Percentiles rank a stretch among this genome's conserved stretches.
phyloP scores from a whole-genome alignment of 2,113 vertebrate genomes.

The Mionectes macconnelli region DNA sequence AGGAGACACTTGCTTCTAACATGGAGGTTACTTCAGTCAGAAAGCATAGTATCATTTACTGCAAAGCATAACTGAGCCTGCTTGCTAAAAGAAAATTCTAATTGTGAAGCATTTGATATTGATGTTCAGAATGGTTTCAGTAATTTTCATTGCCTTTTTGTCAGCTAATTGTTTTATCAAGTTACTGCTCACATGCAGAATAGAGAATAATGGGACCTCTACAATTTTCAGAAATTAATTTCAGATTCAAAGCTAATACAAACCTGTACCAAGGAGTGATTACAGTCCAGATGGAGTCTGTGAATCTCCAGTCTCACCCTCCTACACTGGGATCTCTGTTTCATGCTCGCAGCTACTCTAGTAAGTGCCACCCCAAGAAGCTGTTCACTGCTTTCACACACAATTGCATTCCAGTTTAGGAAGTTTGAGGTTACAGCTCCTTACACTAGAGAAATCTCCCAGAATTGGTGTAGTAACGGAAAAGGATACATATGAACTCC shows the following conservation, averaged over 20 bases:
- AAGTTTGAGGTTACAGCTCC: background rate
- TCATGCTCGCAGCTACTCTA: background rate
- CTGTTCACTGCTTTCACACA: background rate
- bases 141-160: background rate
- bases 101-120: background rate
- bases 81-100: background rate
- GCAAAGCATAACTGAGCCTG: background rate
- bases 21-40: background rate
- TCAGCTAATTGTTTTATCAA: background rate
- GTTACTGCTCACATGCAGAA: background rate
- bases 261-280: background rate
- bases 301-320: background rate
- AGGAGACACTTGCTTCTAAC: background rate
- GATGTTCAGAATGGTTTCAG: background rate
- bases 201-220: background rate
- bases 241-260: background rate
- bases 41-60: background rate
- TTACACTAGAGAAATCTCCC: background rate
- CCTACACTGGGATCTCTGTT: background rate
- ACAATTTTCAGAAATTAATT: background rate
- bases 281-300: background rate
- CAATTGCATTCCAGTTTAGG: background rate
- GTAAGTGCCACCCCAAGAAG: background rate
- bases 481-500: conserved; percentile 99
- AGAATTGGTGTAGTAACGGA: fast-evolving